Evolutionary conservation across 2,888 invertebrate species (phyloP).

Genomic region (Entomobrya multifasciata): DNA sequence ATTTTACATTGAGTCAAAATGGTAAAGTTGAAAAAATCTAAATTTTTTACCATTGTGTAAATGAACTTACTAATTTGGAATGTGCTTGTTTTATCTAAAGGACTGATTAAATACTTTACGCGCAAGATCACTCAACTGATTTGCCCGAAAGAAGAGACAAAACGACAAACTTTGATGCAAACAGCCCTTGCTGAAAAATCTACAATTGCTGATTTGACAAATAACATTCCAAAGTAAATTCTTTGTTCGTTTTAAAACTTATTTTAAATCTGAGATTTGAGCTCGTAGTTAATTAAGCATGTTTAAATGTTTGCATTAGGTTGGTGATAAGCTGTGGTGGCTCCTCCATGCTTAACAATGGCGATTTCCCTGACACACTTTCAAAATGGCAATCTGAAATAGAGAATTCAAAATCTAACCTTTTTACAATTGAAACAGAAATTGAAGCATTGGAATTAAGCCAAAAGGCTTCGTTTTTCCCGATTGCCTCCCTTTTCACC

Average conservation of each 20-base stretch:
- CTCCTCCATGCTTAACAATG: slow-evolving; percentile 22
- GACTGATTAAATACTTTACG: neutral
- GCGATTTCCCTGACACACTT: slow-evolving; percentile 27
- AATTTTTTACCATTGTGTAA: too few relatives aligned
- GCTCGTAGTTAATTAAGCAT: neutral
- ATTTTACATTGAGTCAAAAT: neutral
- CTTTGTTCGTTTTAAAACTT: too few relatives aligned
- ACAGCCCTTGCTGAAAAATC: neutral
- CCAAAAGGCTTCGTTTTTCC: neutral
- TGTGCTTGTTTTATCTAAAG: neutral
- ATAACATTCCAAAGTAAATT: slow-evolving; percentile 48
- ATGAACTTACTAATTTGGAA: too few relatives aligned
- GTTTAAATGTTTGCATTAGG: neutral
- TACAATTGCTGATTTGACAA: neutral
- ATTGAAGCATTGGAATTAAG: neutral
- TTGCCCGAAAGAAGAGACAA: neutral
- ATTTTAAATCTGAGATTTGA: neutral
- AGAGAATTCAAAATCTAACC: neutral
- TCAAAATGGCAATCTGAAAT: neutral
- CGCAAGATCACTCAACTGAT: neutral
- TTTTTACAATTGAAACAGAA: neutral
- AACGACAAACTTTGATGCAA: neutral
- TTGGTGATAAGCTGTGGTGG: slow-evolving; percentile 45
- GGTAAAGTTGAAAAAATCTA: too few relatives aligned
- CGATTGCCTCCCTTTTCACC: neutral